These are phyloP conservation scores for Caenorhabditis wallacei DNA, from an alignment of 2,888 invertebrate species.

Conservation along the genomic window DNA sequence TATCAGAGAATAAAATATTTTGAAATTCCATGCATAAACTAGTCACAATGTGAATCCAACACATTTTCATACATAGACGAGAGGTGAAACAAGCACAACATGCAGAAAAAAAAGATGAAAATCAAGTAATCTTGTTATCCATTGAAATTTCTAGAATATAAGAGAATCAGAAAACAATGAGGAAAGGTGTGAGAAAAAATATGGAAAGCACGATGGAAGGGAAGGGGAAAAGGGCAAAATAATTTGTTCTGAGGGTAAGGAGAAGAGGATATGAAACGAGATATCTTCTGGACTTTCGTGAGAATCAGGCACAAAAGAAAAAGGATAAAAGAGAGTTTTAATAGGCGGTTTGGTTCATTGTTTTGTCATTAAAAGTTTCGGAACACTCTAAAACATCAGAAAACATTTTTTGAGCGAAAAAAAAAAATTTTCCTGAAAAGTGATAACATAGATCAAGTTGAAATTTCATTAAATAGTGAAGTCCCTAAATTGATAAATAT, in stretches of 20 bases:
- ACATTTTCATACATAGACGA: slow-evolving; percentile 36
- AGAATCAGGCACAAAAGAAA: slow-evolving; percentile 18
- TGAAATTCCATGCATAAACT: slow-evolving; percentile 53
- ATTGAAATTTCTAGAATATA: not conserved
- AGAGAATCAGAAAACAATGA: not conserved
- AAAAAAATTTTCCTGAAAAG: too few species aligned
- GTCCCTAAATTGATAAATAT: too few species aligned
- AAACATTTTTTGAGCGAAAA: not conserved
- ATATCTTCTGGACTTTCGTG: slow-evolving; percentile 43
- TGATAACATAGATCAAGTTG: too few species aligned
- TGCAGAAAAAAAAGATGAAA: slow-evolving; percentile 17
- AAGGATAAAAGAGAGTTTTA: slow-evolving; percentile 1
- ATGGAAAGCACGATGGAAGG: too few species aligned
- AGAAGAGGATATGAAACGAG: slow-evolving; percentile 29
- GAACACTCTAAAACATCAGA: slow-evolving; percentile 25
- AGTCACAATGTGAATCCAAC: slow-evolving; percentile 5
- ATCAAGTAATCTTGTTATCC: slow-evolving; percentile 1
- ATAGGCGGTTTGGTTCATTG: not conserved
- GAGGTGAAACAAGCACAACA: slow-evolving; percentile 1
- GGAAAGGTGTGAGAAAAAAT: slow-evolving; percentile 20
- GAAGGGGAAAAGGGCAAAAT: slow-evolving; percentile 14
- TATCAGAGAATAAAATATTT: slow-evolving; percentile 16
- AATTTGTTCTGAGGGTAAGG: not conserved
- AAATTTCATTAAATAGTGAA: too few species aligned
- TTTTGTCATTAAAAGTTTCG: slow-evolving; percentile 11